phyloP scores from a whole-genome alignment of 1,140 invertebrate genomes.

The Cyclina sinensis region DNA sequence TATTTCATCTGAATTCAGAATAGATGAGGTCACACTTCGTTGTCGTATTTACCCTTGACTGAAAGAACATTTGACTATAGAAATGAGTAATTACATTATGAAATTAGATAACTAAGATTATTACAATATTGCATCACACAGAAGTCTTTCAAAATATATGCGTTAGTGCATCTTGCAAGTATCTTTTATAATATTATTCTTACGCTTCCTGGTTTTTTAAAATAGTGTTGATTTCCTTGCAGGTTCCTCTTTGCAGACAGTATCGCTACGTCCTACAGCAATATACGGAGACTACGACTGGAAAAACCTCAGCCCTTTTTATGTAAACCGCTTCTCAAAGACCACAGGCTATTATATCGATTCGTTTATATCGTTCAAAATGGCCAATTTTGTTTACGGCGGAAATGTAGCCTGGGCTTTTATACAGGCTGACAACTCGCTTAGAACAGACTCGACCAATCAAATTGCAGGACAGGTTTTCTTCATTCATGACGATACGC shows the following conservation, averaged over 20 bases:
- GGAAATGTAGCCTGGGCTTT: slow-evolving; percentile 29
- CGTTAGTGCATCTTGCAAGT: too few relatives aligned
- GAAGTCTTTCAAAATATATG: too few relatives aligned
- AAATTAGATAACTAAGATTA: too few relatives aligned
- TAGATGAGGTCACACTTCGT: too few relatives aligned
- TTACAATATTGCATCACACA: too few relatives aligned
- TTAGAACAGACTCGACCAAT: neutral
- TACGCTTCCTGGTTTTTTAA: too few relatives aligned
- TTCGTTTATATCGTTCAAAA: neutral
- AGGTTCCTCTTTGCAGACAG: neutral
- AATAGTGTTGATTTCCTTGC: too few relatives aligned
- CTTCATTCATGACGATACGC: slow-evolving; percentile 15
- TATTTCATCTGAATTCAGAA: too few relatives aligned
- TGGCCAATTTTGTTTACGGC: neutral
- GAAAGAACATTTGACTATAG: too few relatives aligned
- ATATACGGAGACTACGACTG: slow-evolving; percentile 24
- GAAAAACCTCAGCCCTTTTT: neutral
- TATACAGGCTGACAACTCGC: slow-evolving; percentile 1
- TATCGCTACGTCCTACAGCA: neutral
- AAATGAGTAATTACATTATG: too few relatives aligned
- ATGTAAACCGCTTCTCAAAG: neutral
- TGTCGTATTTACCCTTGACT: too few relatives aligned
- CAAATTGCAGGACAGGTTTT: neutral
- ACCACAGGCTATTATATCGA: neutral
- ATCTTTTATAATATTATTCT: too few relatives aligned